These are phyloP conservation scores for Labia minor DNA, from an alignment of 2,888 invertebrate genomes.

Conservation along the genomic window DNA sequence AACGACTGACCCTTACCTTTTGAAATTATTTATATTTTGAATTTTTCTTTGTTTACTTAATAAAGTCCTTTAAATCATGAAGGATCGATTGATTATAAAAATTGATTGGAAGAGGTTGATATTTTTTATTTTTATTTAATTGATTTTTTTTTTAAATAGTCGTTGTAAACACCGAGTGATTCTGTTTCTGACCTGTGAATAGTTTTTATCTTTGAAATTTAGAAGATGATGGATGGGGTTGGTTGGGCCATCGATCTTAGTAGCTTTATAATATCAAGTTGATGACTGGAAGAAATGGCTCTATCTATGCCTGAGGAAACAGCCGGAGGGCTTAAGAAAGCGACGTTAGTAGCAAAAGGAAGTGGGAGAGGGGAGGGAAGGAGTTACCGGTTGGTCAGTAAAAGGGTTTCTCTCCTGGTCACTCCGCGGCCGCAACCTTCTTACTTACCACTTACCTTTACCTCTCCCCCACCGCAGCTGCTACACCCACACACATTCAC, in stretches of 20 bases:
- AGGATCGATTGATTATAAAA: no score
- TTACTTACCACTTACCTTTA: not conserved
- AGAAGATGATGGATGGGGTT: not conserved
- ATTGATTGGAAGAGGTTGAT: no score
- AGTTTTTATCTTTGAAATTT: not conserved
- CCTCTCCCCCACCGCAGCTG: not conserved
- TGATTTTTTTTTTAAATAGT: no score
- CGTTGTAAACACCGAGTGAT: no score
- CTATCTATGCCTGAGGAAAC: not conserved
- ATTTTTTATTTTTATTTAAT: no score
- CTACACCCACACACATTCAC: not conserved
- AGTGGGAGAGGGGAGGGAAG: not conserved
- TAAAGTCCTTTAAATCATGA: no score
- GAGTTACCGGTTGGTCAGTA: not conserved
- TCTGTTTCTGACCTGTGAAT: not conserved
- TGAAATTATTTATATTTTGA: no score
- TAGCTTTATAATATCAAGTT: conserved; percentile 1
- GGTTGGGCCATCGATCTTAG: not conserved
- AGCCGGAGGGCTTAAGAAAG: not conserved
- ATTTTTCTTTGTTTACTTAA: no score
- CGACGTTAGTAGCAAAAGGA: not conserved
- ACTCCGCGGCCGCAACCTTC: not conserved
- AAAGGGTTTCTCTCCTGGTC: conserved; percentile 5
- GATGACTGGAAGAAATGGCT: not conserved
- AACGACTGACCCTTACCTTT: no score